Conservation (phyloP, 2,113 vertebrate species). For the Amphiprion percula region DNA sequence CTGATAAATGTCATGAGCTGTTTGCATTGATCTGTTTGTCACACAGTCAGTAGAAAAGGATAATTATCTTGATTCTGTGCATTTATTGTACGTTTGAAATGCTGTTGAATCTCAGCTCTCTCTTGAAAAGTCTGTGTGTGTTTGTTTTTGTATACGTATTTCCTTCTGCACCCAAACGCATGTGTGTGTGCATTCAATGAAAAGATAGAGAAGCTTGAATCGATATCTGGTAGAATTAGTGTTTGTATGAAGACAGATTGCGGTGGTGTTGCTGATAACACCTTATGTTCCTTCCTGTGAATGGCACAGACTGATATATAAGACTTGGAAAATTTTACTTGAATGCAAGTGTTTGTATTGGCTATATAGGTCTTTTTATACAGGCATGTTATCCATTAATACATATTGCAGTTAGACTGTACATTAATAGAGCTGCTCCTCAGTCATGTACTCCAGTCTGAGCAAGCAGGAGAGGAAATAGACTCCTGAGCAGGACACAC, state of each 20-base stretch:
- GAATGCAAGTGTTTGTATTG: constrained; percentile 7
- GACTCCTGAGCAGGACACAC: constrained; percentile 30
- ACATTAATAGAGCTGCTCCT: constrained; percentile 40
- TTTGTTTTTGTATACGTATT: neutral
- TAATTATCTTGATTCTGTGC: constrained; percentile 42
- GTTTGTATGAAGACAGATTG: neutral
- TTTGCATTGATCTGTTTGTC: constrained; percentile 75
- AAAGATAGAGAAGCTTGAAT: constrained; percentile 11
- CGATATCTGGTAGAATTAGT: constrained; percentile 1
- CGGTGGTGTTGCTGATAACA: neutral
- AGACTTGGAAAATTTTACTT: constrained; percentile 26
- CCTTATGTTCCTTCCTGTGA: neutral
- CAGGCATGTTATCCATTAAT: neutral
- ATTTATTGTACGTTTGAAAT: constrained; percentile 28
- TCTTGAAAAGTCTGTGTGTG: neutral
- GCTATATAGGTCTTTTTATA: neutral
- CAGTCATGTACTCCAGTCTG: constrained; percentile 23
- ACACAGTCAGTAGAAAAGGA: constrained; percentile 47
- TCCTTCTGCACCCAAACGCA: neutral
- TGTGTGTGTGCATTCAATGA: constrained; percentile 4
- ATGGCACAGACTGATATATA: neutral
- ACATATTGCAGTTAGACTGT: constrained; percentile 30
- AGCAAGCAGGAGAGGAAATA: constrained; percentile 29
- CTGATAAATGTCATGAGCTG: constrained; percentile 77
- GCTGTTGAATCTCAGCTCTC: constrained; percentile 16